Conservation (phyloP, 2,888 invertebrate species). For the Sipha maydis region DNA sequence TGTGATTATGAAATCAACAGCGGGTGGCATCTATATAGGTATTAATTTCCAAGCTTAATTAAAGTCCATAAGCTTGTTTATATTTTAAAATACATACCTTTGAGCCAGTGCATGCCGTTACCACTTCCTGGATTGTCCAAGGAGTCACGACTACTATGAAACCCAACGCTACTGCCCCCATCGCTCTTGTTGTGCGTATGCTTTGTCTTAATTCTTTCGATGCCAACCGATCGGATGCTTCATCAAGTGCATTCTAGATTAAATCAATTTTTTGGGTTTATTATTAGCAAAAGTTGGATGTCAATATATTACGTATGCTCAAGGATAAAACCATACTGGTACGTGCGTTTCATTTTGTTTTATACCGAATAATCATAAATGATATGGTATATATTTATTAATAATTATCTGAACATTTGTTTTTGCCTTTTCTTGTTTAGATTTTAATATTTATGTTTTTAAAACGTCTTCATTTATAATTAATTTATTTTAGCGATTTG, state of each 20-base stretch:
- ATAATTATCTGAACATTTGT: no score
- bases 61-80: background rate
- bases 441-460: no score
- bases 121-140: slow-evolving; percentile 90
- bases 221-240: slow-evolving; percentile 27
- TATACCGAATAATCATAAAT: no score
- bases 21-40: slow-evolving; percentile 77
- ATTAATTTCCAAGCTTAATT: no score
- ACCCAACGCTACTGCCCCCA: slow-evolving; percentile 91
- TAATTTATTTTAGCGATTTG: no score
- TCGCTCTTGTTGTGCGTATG: slow-evolving; percentile 84
- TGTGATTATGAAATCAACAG: slow-evolving; percentile 84
- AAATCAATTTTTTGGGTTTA: background rate
- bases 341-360: no score
- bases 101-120: slow-evolving; percentile 88
- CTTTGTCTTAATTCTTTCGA: slow-evolving; percentile 74
- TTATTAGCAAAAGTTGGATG: no score
- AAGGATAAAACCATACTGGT: no score
- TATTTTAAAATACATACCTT: slow-evolving; percentile 70
- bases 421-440: no score
- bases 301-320: no score
- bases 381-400: no score
- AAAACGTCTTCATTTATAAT: no score
- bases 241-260: slow-evolving; percentile 31
- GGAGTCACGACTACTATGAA: slow-evolving; percentile 92